These are phyloP conservation scores for Listronotus bonariensis DNA, from an alignment of 1,140 invertebrate genomes.

Conservation along the genomic window DNA sequence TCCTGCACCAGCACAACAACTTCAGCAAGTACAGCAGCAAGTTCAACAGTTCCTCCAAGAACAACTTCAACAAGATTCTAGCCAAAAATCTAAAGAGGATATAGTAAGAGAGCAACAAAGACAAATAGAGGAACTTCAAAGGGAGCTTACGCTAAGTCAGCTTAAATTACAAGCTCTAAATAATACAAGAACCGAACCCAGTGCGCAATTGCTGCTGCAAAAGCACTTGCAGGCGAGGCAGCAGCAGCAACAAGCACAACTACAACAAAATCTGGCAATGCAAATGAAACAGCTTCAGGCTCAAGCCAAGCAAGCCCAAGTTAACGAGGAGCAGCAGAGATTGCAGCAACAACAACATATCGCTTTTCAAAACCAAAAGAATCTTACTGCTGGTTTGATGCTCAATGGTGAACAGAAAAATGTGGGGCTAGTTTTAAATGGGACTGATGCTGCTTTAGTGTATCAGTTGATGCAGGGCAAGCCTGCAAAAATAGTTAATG, in stretches of 20 bases:
- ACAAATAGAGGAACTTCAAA: conserved; percentile 85
- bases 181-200: conserved; percentile 55
- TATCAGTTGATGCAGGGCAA: conserved; percentile 55
- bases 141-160: conserved; percentile 76
- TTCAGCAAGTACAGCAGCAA: conserved; percentile 42
- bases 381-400: conserved; percentile 42
- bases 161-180: conserved; percentile 67
- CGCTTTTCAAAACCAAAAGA: conserved; percentile 54
- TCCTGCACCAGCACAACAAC: conserved; percentile 40
- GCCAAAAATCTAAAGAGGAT: conserved; percentile 62
- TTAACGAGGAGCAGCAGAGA: conserved; percentile 50
- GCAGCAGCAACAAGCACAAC: conserved; percentile 64
- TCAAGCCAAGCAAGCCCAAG: conserved; percentile 45
- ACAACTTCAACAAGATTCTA: too few species aligned
- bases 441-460: conserved; percentile 51
- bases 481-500: conserved; percentile 49
- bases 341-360: conserved; percentile 54
- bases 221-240: conserved; percentile 65
- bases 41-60: too few species aligned
- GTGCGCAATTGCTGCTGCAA: conserved; percentile 52
- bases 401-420: conserved; percentile 35
- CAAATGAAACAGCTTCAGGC: conserved; percentile 55
- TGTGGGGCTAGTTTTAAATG: conserved; percentile 48
- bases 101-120: conserved; percentile 83
- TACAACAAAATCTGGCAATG: conserved; percentile 49